Percentiles rank a stretch among this genome's conserved stretches.
Conservation (phyloP, 2,888 invertebrate genomes). For the Yponomeuta cagnagella region DNA sequence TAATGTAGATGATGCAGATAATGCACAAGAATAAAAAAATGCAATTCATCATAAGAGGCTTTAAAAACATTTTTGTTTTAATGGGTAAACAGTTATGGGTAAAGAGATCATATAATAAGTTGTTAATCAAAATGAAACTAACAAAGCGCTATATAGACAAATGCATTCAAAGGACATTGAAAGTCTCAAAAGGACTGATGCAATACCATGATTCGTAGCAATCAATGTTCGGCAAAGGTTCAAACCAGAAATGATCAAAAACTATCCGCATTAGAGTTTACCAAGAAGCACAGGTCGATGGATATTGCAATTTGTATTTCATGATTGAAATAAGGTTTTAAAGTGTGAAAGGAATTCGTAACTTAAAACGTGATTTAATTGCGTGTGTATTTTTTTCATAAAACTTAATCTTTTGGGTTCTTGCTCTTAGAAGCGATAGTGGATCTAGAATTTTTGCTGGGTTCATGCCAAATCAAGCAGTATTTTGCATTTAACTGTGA, state of each 20-base stretch:
- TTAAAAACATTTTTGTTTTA: background rate
- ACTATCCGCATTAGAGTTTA: constrained; percentile 72
- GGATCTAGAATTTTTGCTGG: constrained; percentile 49
- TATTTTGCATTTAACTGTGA: constrained; percentile 14
- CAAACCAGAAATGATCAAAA: constrained; percentile 62
- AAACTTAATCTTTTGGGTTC: constrained; percentile 18
- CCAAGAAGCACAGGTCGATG: constrained; percentile 72
- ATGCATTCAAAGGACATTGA: constrained; percentile 14
- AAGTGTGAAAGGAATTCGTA: constrained; percentile 18
- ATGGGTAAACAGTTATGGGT: background rate
- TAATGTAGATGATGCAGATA: constrained; percentile 12
- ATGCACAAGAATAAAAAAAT: constrained; percentile 8
- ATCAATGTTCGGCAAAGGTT: constrained; percentile 59
- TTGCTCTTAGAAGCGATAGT: constrained; percentile 42
- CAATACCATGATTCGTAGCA: constrained; percentile 50
- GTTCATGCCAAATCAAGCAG: constrained; percentile 62
- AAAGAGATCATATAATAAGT: background rate
- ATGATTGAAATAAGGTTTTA: constrained; percentile 26
- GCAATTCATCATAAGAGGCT: background rate
- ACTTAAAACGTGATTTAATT: constrained; percentile 17
- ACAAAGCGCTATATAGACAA: constrained; percentile 12
- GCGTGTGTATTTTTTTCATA: constrained; percentile 6
- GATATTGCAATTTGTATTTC: constrained; percentile 27
- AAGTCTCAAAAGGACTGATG: constrained; percentile 28
- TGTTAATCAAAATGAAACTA: constrained; percentile 11